A percentile compares a stretch with the other conserved stretches of the same genome.
Evolutionary conservation across 2,797 vertebrate genomes (phyloP).

Genomic region (Gobionotothen gibberifrons): DNA sequence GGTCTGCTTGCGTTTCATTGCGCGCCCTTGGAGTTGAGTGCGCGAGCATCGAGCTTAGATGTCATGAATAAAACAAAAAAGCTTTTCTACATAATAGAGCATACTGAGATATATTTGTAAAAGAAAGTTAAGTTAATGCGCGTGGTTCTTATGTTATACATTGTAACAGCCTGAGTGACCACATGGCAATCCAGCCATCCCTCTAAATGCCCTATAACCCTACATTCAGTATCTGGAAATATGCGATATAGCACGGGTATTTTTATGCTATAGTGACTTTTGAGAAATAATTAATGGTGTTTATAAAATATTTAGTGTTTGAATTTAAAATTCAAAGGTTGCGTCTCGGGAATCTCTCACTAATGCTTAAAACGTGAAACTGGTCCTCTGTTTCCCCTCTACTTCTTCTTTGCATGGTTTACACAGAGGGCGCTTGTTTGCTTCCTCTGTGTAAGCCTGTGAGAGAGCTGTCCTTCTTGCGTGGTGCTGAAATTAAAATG

Average conservation of each 20-base stretch:
- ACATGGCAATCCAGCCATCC: neutral
- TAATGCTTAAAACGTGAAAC: slow-evolving; percentile 15
- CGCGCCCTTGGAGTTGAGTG: slow-evolving; percentile 58
- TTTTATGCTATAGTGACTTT: slow-evolving; percentile 23
- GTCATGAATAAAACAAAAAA: slow-evolving; percentile 2
- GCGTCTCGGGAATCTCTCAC: neutral
- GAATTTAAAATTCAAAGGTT: slow-evolving; percentile 15
- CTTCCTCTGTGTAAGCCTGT: slow-evolving; percentile 36
- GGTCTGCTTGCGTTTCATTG: slow-evolving; percentile 40
- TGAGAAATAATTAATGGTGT: slow-evolving; percentile 9
- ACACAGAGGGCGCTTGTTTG: slow-evolving; percentile 63
- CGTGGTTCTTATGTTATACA: neutral
- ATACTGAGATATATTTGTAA: neutral
- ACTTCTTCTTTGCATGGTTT: slow-evolving; percentile 4
- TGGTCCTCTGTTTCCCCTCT: neutral
- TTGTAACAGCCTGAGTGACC: slow-evolving; percentile 1
- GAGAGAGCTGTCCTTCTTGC: slow-evolving; percentile 75
- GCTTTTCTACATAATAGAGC: neutral
- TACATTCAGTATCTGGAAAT: slow-evolving; percentile 30
- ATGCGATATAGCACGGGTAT: slow-evolving; percentile 40
- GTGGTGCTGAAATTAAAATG: slow-evolving; percentile 79
- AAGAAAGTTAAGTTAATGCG: neutral
- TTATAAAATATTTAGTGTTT: neutral
- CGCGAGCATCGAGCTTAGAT: slow-evolving; percentile 17
- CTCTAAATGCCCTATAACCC: slow-evolving; percentile 20